Base-by-base conservation (phyloP, 2,797 vertebrate species). In the Rhynchotus rufescens region DNA sequence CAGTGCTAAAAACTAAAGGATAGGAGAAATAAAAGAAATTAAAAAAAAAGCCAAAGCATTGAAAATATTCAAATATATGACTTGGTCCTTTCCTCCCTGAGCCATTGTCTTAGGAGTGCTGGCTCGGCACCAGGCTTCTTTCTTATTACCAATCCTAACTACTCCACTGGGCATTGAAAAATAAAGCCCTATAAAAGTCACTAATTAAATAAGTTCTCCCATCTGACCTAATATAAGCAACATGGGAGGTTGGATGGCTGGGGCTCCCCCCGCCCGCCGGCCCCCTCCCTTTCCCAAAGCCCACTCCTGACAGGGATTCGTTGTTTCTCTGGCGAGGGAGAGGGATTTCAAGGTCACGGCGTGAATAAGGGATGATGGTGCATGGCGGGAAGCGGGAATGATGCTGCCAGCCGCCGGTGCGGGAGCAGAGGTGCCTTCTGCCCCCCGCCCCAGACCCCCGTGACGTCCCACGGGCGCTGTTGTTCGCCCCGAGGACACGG, bases 281-380 rank as follows among this genome's bases (percentile, higher is more conserved):
- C 74, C 26, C 73, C 73, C 51, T 72, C 56, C 60, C 47, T 95
- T 94, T 76, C 71, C 80, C 77, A 60, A 73, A 93, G 61, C 65
- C 74, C 92, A 64, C 92, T 89, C 86, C 92, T 92, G 91, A 90
- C 0, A 9, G 73, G 89, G 92, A 88, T 78, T 88, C 0, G 80
- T 82, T 94, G 86, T 95, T 96, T 94, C 94, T 87, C 85, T 83
- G 80, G 91, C 87, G 61, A 93, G 83, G 88, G 77, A 96, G 91
- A 96, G 96, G 96, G 95, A 96, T 96, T 97, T 97, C 96, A 95
- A 96, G 96, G 96, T 95, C 96, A 96, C 0, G 1, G 60, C 80
- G 96, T 97, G 90, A 97, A 97, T 97, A 96, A 97, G 87, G 94
- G 80, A 96, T 96, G 86, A 86, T 95, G 84, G 64, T 34, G 84